Base-by-base conservation (phyloP, 2,797 vertebrate species). In the Hypotaenidia philippensis region DNA sequence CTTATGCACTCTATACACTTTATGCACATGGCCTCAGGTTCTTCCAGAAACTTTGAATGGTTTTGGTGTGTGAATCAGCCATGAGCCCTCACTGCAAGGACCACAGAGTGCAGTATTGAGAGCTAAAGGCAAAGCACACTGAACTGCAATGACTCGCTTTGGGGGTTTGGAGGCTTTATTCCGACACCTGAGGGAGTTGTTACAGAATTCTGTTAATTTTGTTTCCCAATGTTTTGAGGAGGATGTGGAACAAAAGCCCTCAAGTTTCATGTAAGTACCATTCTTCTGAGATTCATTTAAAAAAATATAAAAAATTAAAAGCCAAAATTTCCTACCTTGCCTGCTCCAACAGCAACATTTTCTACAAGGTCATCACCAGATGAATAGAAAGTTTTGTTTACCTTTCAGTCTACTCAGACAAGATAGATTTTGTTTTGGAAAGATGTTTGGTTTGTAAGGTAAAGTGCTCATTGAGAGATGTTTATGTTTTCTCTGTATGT, bases 341-440 rank as follows among this genome's bases (percentile, higher is more conserved):
- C 32, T 94, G 59, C 45, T 83, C 5, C 68, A 65, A 47, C 23
- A 44, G 71, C 26, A 77, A 83, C 19, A 64, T 81, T 84, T 87
- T 81, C 84, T 81, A 36, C 71, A 83, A 89, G 64, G 55, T 49
- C 32, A 57, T n/a, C 45, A 45, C 21, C 56, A 90, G 57, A 81
- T 21, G 26, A 89, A 76, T n/a, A 63, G n/a, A 66, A 95, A 91
- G 13, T 34, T 95, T 92, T 91, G 52, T 88, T 76, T 44, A 49
- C 49, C 22, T 87, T 77, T 94, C 79, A 72, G 45, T 86, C 45
- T 81, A 79, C 50, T 78, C 55, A 89, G 82, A 90, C 65, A 87
- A 89, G 92, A 90, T 2, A 92, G 45, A 88, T 92, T 94, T 96
- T 83, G 57, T 75, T 97, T 90, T 78, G 78, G 76, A 68, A 88